Conservation (phyloP, 2,113 vertebrate genomes). For the Notiomystis cincta region DNA sequence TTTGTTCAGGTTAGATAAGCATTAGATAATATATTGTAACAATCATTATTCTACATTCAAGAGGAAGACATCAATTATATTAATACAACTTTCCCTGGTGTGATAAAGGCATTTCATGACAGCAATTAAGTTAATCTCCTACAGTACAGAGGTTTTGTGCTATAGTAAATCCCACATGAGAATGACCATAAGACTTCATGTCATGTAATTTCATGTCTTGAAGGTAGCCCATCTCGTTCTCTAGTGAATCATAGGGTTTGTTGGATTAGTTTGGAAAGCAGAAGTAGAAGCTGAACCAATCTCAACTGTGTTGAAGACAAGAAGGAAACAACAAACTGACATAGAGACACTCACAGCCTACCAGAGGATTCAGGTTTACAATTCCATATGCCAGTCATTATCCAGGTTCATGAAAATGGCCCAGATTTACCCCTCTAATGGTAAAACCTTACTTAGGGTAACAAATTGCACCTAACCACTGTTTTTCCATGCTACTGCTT, state of each 20-base stretch:
- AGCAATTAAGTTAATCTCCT: not conserved
- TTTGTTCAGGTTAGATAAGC: not conserved
- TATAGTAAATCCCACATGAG: not conserved
- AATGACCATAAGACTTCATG: not conserved
- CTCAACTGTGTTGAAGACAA: not conserved
- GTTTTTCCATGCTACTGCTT: not conserved
- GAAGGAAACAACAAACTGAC: not conserved
- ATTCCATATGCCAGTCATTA: not conserved
- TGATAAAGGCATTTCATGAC: not conserved
- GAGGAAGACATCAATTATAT: not conserved
- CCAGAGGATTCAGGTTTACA: not conserved
- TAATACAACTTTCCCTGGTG: not conserved
- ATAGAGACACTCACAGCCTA: not conserved
- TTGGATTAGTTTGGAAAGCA: not conserved
- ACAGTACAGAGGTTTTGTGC: not conserved
- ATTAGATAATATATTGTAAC: not conserved
- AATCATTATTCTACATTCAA: not conserved
- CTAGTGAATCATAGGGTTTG: not conserved
- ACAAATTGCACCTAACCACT: not conserved
- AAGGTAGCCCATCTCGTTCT: not conserved
- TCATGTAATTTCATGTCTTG: not conserved
- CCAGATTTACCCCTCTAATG: not conserved
- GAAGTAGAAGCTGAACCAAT: not conserved
- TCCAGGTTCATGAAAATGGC: not conserved
- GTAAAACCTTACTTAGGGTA: not conserved